phyloP scores from a whole-genome alignment of 2,797 vertebrate species.

The Enteromius radiatus region DNA sequence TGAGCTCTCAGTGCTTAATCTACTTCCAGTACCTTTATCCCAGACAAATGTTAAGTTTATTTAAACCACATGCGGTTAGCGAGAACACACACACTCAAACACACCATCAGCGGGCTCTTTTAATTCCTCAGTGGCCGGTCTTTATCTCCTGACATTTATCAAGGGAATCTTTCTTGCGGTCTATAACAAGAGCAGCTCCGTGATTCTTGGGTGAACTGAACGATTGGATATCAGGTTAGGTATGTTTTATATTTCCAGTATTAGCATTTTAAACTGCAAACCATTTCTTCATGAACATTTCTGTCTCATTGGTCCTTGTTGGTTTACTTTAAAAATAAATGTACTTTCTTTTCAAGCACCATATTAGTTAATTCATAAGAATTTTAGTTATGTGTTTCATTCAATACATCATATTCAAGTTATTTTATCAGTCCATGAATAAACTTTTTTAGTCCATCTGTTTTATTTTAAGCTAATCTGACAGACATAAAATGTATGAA shows the following conservation, averaged over 20 bases:
- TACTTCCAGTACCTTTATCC: constrained; percentile 67
- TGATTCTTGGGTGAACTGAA: constrained; percentile 1
- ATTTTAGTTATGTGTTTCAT: neutral
- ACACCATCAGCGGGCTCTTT: neutral
- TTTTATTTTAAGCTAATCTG: neutral
- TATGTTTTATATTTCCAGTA: neutral
- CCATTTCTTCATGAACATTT: neutral
- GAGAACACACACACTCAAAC: constrained; percentile 48
- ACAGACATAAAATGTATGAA: neutral
- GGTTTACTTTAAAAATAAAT: neutral
- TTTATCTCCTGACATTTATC: constrained; percentile 53
- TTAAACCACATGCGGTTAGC: constrained; percentile 66
- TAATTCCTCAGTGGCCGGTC: constrained; percentile 30
- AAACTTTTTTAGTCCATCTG: neutral
- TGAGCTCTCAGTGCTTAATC: constrained; percentile 64
- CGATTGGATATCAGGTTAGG: neutral
- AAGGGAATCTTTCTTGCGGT: constrained; percentile 2
- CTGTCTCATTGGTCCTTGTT: neutral
- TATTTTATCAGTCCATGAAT: neutral
- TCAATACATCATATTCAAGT: neutral
- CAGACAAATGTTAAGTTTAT: constrained; percentile 51
- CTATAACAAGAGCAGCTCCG: constrained; percentile 15
- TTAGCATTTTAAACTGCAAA: neutral
- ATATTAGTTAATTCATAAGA: neutral
- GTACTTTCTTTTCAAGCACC: neutral